These are phyloP conservation scores for Corynorhinus townsendii DNA, from an alignment of 2,113 vertebrate species.

Conservation along the genomic window DNA sequence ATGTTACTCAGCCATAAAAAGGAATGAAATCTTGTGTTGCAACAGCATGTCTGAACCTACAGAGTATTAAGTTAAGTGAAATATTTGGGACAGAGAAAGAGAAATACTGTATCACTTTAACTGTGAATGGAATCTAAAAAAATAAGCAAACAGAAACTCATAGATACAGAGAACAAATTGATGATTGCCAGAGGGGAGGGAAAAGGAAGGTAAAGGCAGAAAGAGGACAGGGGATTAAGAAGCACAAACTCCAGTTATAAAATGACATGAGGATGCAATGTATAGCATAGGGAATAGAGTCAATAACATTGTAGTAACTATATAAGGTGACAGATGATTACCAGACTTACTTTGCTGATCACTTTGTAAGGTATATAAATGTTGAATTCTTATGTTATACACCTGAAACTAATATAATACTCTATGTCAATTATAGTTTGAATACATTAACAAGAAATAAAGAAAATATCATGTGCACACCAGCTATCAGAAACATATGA, in stretches of 20 bases:
- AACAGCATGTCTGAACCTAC: neutral
- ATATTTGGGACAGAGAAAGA: neutral
- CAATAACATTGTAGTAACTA: neutral
- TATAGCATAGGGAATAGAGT: neutral
- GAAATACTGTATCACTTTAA: neutral
- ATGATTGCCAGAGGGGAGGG: too few relatives aligned
- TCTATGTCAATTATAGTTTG: neutral
- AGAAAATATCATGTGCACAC: neutral
- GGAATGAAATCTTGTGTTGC: neutral
- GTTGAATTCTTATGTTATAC: neutral
- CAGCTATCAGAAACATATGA: neutral
- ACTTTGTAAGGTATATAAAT: neutral
- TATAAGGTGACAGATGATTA: neutral
- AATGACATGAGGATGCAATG: neutral
- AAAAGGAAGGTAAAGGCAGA: neutral
- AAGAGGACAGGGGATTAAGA: neutral
- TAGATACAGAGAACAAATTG: neutral
- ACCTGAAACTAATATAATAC: neutral
- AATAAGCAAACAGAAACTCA: neutral
- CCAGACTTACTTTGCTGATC: neutral
- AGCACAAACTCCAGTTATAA: neutral
- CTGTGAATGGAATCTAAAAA: neutral
- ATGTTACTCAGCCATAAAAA: neutral
- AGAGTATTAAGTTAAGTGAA: neutral
- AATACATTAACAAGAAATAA: neutral